Conservation (phyloP, 1,140 invertebrate genomes). For the Drosophila sulfurigaster region DNA sequence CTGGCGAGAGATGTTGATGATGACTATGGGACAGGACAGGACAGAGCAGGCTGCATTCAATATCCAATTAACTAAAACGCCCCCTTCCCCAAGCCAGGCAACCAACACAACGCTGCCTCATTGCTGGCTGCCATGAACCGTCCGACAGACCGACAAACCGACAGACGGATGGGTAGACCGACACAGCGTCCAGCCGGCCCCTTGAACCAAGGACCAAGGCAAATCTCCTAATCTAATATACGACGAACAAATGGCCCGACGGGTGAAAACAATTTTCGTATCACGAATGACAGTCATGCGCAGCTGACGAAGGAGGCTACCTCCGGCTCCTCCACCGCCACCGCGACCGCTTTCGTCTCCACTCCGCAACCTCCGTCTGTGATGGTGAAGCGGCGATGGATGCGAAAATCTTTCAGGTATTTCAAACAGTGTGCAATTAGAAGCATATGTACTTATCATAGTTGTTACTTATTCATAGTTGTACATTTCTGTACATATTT, state of each 20-base stretch:
- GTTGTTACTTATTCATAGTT: too few relatives aligned
- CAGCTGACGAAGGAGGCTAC: constrained; percentile 50
- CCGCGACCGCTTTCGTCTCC: constrained; percentile 24
- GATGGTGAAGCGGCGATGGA: constrained; percentile 2
- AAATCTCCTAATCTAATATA: constrained; percentile 55
- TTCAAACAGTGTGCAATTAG: constrained; percentile 31
- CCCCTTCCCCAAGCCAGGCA: neutral
- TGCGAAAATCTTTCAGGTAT: constrained; percentile 36
- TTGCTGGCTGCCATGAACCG: too few relatives aligned
- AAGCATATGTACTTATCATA: constrained; percentile 35
- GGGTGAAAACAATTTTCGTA: constrained; percentile 67
- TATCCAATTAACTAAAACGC: constrained; percentile 58
- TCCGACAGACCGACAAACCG: too few relatives aligned
- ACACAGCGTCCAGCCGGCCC: neutral
- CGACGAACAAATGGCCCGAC: constrained; percentile 55
- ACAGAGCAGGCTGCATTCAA: constrained; percentile 45
- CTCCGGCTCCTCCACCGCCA: constrained; percentile 19
- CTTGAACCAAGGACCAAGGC: constrained; percentile 14
- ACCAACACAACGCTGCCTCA: too few relatives aligned
- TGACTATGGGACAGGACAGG: constrained; percentile 30
- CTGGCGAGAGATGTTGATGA: constrained; percentile 24
- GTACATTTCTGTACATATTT: neutral
- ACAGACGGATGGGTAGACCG: too few relatives aligned
- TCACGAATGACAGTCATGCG: constrained; percentile 74
- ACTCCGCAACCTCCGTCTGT: neutral